Evolutionary conservation across 2,888 invertebrate species (phyloP).

Genomic region (Leuctra nigra): DNA sequence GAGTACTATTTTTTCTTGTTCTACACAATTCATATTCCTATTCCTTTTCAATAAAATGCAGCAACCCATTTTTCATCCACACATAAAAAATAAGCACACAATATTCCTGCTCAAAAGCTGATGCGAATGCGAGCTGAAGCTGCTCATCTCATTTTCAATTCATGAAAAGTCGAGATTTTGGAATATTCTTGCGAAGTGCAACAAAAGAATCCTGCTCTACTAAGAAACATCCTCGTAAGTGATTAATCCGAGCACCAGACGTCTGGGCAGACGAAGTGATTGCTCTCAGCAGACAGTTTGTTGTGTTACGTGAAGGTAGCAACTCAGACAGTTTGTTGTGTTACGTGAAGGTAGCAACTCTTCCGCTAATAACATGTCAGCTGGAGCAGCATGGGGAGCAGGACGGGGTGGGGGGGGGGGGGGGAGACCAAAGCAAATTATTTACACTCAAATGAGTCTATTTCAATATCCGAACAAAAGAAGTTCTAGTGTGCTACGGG

Average conservation of each 20-base stretch:
- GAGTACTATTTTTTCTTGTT: no score
- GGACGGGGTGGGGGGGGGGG: constrained; percentile 20
- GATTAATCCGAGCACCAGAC: background rate
- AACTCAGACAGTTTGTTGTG: background rate
- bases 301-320: background rate
- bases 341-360: constrained; percentile 15
- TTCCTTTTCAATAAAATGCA: no score
- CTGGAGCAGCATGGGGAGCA: constrained; percentile 33
- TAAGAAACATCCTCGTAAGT: background rate
- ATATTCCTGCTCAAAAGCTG: no score
- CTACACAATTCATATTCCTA: no score
- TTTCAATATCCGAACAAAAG: constrained; percentile 60
- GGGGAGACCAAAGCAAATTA: constrained; percentile 53
- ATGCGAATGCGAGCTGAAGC: no score
- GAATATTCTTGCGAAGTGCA: no score
- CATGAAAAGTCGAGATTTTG: no score
- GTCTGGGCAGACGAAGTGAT: background rate
- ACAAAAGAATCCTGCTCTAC: no score
- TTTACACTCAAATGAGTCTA: constrained; percentile 64
- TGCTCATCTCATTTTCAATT: no score
- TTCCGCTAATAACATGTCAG: constrained; percentile 29
- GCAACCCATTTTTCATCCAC: no score
- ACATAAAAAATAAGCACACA: no score
- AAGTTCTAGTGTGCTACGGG: constrained; percentile 34
- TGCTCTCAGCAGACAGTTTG: background rate